These are phyloP conservation scores for Adela reaumurella DNA, from an alignment of 2,888 invertebrate species.

Conservation along the genomic window DNA sequence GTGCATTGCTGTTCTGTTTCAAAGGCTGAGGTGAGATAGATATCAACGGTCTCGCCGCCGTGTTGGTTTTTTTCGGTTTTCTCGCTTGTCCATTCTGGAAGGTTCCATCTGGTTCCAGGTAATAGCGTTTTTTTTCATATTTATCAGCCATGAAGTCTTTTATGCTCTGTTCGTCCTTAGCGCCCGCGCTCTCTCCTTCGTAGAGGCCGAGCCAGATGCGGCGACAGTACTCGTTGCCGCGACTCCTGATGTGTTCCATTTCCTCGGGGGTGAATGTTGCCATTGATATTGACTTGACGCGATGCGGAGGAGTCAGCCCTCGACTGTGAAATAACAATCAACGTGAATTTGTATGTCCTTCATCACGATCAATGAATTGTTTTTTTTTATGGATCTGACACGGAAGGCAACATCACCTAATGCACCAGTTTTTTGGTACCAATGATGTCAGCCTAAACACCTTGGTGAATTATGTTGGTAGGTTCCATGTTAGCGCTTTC, in stretches of 20 bases:
- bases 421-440: too few relatives aligned
- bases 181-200: slow-evolving; percentile 69
- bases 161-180: slow-evolving; percentile 85
- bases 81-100: slow-evolving; percentile 11
- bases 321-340: slow-evolving; percentile 65
- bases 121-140: slow-evolving; percentile 86
- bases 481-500: too few relatives aligned
- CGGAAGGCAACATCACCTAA: too few relatives aligned
- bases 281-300: slow-evolving; percentile 98
- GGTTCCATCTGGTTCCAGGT: slow-evolving; percentile 25
- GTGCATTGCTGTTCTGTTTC: slow-evolving; percentile 15
- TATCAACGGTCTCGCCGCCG: slow-evolving; percentile 30
- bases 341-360: slow-evolving; percentile 1
- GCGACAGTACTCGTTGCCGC: slow-evolving; percentile 92
- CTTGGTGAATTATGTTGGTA: too few relatives aligned
- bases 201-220: slow-evolving; percentile 91
- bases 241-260: slow-evolving; percentile 82
- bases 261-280: slow-evolving; percentile 95
- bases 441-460: too few relatives aligned
- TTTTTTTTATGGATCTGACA: too few relatives aligned
- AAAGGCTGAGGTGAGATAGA: slow-evolving; percentile 33
- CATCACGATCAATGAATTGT: too few relatives aligned
- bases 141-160: slow-evolving; percentile 92
- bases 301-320: slow-evolving; percentile 95
- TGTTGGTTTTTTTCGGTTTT: slow-evolving; percentile 23